phyloP scores from a whole-genome alignment of 1,140 invertebrate genomes.

The Drosophila tristis region DNA sequence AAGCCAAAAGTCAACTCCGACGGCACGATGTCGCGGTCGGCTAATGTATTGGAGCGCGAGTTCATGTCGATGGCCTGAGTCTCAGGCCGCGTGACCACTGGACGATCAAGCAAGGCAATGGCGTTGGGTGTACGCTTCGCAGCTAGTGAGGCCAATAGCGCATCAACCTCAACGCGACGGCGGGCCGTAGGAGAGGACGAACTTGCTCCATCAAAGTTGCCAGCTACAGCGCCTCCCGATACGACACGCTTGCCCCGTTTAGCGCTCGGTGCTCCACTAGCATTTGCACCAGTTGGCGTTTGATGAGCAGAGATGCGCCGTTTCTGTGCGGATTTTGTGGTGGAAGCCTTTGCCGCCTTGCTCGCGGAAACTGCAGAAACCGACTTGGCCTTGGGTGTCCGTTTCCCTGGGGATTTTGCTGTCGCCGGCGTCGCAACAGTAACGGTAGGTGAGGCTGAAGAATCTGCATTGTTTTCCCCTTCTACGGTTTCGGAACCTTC shows the following conservation, averaged over 20 bases:
- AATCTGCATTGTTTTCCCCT: conserved; percentile 49
- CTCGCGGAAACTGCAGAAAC: conserved; percentile 48
- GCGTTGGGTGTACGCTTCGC: conserved; percentile 73
- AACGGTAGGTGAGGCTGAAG: conserved; percentile 22
- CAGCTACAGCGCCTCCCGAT: conserved; percentile 41
- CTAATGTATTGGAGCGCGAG: conserved; percentile 91
- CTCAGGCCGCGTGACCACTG: conserved; percentile 85
- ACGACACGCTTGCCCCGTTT: conserved; percentile 54
- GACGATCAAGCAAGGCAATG: conserved; percentile 77
- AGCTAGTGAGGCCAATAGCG: conserved; percentile 50
- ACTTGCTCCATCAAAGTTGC: conserved; percentile 49
- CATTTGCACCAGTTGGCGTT: conserved; percentile 44
- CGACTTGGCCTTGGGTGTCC: conserved; percentile 76
- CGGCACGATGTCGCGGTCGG: conserved; percentile 94
- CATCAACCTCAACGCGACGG: conserved; percentile 58
- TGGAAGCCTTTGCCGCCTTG: conserved; percentile 55
- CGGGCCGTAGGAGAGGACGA: conserved; percentile 52
- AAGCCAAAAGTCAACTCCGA: conserved; percentile 96
- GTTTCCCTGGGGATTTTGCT: conserved; percentile 56
- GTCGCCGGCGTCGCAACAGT: conserved; percentile 49
- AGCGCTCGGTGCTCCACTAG: conserved; percentile 17
- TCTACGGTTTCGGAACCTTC: conserved; percentile 34
- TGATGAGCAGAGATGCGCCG: conserved; percentile 66
- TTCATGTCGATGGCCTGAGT: conserved; percentile 91
- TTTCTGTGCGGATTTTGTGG: conserved; percentile 72